These are phyloP conservation scores for Merodon equestris DNA, from an alignment of 2,888 invertebrate genomes.

Conservation along the genomic window DNA sequence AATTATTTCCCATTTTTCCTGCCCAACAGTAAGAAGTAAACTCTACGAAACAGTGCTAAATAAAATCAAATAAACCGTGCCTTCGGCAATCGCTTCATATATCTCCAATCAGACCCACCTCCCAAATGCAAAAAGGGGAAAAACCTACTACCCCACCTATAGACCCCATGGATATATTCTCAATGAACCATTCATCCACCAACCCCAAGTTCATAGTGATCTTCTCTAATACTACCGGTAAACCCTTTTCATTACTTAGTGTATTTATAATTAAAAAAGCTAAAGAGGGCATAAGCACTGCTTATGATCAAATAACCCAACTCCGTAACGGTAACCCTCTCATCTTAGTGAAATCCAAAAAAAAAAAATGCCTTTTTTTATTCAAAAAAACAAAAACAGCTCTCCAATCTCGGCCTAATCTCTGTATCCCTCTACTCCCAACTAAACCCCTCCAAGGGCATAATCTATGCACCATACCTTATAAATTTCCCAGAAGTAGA, in stretches of 20 bases:
- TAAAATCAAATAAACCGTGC: too few relatives aligned
- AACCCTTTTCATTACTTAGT: neutral
- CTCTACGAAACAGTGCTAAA: too few relatives aligned
- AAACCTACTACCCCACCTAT: neutral
- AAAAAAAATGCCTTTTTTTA: neutral
- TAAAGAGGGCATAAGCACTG: neutral
- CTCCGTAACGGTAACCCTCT: neutral
- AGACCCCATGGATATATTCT: neutral
- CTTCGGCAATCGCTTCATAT: neutral
- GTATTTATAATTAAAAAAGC: neutral
- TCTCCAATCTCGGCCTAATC: neutral
- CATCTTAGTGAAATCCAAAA: neutral
- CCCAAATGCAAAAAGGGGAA: neutral
- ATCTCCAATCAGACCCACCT: neutral
- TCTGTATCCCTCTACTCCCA: neutral
- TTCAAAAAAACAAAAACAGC: neutral
- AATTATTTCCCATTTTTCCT: too few relatives aligned
- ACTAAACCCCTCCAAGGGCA: conserved; percentile 16
- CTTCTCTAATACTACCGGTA: neutral
- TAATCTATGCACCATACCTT: conserved; percentile 26
- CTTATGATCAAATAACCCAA: neutral
- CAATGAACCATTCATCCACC: neutral
- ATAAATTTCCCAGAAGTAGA: conserved; percentile 25
- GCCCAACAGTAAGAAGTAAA: too few relatives aligned
- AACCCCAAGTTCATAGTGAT: neutral